Evolutionary conservation across 2,888 invertebrate genomes (phyloP).

Genomic region (Caradrina kadenii): DNA sequence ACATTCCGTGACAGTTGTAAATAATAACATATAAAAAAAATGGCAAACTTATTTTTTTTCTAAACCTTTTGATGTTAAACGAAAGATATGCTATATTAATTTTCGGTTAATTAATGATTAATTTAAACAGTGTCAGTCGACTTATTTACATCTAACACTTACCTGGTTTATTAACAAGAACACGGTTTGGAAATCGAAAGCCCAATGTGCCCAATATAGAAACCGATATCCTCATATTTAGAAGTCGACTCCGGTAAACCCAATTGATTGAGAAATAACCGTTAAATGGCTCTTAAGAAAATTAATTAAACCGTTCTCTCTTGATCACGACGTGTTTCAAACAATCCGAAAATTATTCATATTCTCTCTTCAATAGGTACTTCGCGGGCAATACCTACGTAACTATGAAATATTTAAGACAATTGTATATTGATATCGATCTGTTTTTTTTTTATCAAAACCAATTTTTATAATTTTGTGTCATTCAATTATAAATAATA

Average conservation of each 20-base stretch:
- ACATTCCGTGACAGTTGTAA: too few species aligned
- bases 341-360: slow-evolving; percentile 4
- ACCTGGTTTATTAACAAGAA: not conserved
- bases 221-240: slow-evolving; percentile 9
- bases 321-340: slow-evolving; percentile 13
- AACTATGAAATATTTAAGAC: slow-evolving; percentile 32
- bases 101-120: too few species aligned
- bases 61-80: too few species aligned
- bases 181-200: not conserved
- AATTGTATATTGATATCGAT: slow-evolving; percentile 22
- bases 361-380: slow-evolving; percentile 9
- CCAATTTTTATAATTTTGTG: slow-evolving; percentile 34
- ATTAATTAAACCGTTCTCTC: slow-evolving; percentile 39
- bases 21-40: too few species aligned
- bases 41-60: too few species aligned
- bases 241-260: slow-evolving; percentile 2
- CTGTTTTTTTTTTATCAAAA: slow-evolving; percentile 62
- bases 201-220: slow-evolving; percentile 6
- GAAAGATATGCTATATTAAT: too few species aligned
- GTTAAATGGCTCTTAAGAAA: slow-evolving; percentile 41
- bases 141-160: not conserved
- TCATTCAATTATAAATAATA: too few species aligned
- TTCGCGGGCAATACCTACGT: slow-evolving; percentile 11
- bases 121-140: too few species aligned
- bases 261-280: slow-evolving; percentile 38